Evolutionary conservation across 2,888 invertebrate species (phyloP), one percentile per base, ranked within the genome.

Genomic region (Stegophylla sp.): DNA sequence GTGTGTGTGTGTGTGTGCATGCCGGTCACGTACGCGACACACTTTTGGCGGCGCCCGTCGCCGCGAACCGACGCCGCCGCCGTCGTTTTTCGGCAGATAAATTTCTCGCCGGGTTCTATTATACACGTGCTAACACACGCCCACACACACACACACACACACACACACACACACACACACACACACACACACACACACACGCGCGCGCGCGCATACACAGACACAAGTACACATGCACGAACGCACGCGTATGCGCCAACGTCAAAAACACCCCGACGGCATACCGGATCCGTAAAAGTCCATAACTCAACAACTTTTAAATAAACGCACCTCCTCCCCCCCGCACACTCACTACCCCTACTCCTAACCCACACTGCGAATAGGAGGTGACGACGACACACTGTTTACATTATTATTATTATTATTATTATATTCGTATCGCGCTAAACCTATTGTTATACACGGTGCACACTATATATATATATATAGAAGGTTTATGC

Each of bases 1-100:
- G 3, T 17, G 23, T 28, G 17, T 20, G 20, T 1, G 34, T 9
- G 26, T 9, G 23, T 9, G 59, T 73, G 45, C 3, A 74, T 74
- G 48, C 74, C 17, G 23, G 74, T 74, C 74, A 74, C 74, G 74
- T 74, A 63, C 23, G 13, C 59, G 59, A 63, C 63, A 74, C 63
- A 63, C 63, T 74, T 51, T 63, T 53, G 61, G 28, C 74, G 74
- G 63, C 34, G 74, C 23, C 17, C 71, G 64, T 41, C 41, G 71
- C 69, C 45, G n/a, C n/a, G n/a, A n/a, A 34, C 34, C 15, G 28
- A 9, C n/a, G 41, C 3, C 48, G 51, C 56, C 56, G 56, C 56
- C 56, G n/a, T 56, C 56, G n/a, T 56, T 74, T 73, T 74, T 63
- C 48, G 61, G 20, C 63, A 51, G 48, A 64, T 74, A 64, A 74